Conservation (phyloP, 1,140 invertebrate species). For the Drosophila sturtevanti region DNA sequence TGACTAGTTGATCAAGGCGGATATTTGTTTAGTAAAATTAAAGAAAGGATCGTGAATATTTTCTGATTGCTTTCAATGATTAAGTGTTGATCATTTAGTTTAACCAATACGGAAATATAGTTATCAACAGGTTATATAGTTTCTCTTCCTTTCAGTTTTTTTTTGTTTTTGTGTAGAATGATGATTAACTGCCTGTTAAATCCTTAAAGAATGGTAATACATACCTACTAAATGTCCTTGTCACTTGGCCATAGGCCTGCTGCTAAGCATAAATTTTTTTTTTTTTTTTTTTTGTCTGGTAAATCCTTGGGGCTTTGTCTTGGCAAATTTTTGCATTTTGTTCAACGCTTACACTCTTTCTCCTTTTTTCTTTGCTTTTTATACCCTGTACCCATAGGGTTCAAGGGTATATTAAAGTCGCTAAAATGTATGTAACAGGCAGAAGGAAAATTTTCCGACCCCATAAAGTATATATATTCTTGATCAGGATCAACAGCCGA, state of each 20-base stretch:
- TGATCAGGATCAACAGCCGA: too few species aligned
- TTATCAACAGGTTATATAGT: slow-evolving; percentile 13
- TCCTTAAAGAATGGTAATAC: background rate
- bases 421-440: too few species aligned
- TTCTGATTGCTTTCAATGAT: slow-evolving; percentile 20
- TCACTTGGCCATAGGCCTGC: slow-evolving; percentile 58
- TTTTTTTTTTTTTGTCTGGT: background rate
- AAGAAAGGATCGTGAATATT: slow-evolving; percentile 22
- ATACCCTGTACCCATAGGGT: too few species aligned
- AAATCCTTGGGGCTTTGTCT: slow-evolving; percentile 66
- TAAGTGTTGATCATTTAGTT: slow-evolving; percentile 1
- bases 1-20: background rate
- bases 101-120: background rate
- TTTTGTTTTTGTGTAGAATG: background rate
- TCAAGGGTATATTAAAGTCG: too few species aligned
- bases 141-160: background rate
- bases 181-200: slow-evolving; percentile 57
- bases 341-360: slow-evolving; percentile 17
- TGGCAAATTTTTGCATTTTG: slow-evolving; percentile 44
- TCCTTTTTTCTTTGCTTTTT: slow-evolving; percentile 21
- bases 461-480: too few species aligned
- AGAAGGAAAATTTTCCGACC: too few species aligned
- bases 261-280: slow-evolving; percentile 42
- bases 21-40: slow-evolving; percentile 13
- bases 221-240: slow-evolving; percentile 31